phyloP scores from a whole-genome alignment of 2,113 vertebrate species.

The Hylia prasina region DNA sequence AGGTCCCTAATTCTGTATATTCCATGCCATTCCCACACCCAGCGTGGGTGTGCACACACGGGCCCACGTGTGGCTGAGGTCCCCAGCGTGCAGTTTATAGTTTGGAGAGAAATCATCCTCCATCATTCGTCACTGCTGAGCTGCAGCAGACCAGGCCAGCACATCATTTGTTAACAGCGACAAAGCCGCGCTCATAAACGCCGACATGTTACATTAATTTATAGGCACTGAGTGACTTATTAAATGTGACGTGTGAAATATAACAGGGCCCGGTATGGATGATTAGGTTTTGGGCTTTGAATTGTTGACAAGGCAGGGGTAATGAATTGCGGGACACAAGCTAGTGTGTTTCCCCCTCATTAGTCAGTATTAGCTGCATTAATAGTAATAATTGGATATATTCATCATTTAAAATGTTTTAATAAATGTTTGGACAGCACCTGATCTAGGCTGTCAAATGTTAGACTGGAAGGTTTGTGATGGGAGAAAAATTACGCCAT shows the following conservation, averaged over 20 bases:
- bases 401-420: conserved; percentile 89
- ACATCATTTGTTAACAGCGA: conserved; percentile 82
- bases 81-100: conserved; percentile 62
- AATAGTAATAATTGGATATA: conserved; percentile 90
- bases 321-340: conserved; percentile 83
- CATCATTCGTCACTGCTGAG: conserved; percentile 74
- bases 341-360: conserved; percentile 79
- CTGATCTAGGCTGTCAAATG: conserved; percentile 80
- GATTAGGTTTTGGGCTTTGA: conserved; percentile 85
- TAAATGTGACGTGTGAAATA: conserved; percentile 88
- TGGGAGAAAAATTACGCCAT: conserved; percentile 71
- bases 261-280: conserved; percentile 81
- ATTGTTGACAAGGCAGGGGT: conserved; percentile 87
- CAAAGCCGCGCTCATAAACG: conserved; percentile 81
- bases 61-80: background rate
- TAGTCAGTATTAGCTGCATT: conserved; percentile 88
- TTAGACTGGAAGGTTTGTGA: conserved; percentile 74
- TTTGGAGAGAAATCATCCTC: conserved; percentile 77
- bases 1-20: background rate
- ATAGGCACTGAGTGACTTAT: conserved; percentile 87
- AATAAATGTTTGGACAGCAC: conserved; percentile 89
- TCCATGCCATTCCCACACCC: background rate
- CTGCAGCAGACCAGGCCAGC: conserved; percentile 75
- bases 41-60: background rate
- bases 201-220: conserved; percentile 88